These are phyloP conservation scores for Otolemur garnettii DNA, from an alignment of 2,113 vertebrate genomes.

Conservation along the genomic window DNA sequence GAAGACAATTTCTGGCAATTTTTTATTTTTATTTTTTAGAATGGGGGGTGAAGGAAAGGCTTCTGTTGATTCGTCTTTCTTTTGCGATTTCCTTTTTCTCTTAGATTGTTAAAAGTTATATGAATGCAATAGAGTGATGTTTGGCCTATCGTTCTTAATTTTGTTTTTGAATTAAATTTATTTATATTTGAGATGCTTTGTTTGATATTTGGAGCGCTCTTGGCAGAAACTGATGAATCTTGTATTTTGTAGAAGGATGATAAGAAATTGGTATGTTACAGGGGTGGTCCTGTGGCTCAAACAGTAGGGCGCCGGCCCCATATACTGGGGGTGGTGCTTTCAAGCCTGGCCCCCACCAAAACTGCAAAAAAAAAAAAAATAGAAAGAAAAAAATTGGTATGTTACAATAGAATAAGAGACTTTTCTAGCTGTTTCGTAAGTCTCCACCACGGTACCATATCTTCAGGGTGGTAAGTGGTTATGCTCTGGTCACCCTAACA, in stretches of 20 bases:
- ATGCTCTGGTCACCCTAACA: not conserved
- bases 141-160: not conserved
- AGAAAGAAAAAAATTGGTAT: too few relatives aligned
- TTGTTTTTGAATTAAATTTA: too few relatives aligned
- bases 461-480: not conserved
- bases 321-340: too few relatives aligned
- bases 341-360: too few relatives aligned
- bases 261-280: not conserved
- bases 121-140: not conserved
- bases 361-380: too few relatives aligned
- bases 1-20: not conserved
- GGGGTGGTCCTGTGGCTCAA: too few relatives aligned
- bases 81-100: not conserved
- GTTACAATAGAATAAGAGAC: not conserved
- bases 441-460: accelerated
- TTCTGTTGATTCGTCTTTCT: not conserved
- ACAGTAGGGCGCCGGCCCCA: too few relatives aligned
- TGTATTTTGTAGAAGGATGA: not conserved
- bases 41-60: not conserved
- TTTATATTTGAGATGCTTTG: not conserved
- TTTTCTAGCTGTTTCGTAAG: accelerated
- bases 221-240: not conserved
- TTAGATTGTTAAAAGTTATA: not conserved
- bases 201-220: not conserved
- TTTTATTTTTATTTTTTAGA: not conserved